These are phyloP conservation scores for Urocyon cinereoargenteus DNA, from an alignment of 2,797 vertebrate genomes.

Conservation along the genomic window DNA sequence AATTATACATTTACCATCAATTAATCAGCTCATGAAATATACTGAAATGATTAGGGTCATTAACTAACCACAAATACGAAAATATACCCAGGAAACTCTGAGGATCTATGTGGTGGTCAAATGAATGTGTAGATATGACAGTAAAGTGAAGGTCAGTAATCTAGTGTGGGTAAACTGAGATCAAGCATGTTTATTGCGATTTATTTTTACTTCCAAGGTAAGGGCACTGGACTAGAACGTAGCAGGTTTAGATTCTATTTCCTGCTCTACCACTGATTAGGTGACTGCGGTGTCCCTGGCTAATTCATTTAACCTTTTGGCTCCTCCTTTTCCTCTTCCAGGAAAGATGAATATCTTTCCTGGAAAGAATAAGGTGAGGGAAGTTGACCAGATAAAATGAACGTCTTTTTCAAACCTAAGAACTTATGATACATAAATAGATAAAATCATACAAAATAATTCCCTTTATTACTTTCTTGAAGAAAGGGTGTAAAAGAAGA, in stretches of 20 bases:
- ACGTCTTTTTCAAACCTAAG: background rate
- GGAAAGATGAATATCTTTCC: background rate
- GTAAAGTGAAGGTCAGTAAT: background rate
- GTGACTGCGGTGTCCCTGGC: no score
- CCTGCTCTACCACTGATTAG: background rate
- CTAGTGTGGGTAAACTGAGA: background rate
- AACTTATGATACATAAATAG: background rate
- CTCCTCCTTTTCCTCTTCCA: background rate
- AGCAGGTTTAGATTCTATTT: background rate
- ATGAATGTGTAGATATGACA: accelerated
- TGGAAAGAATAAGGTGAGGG: background rate
- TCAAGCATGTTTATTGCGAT: background rate
- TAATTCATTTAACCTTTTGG: background rate
- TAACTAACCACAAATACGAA: background rate
- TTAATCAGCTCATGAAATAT: background rate
- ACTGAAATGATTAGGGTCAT: background rate
- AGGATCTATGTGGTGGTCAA: background rate
- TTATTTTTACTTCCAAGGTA: background rate
- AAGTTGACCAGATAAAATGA: background rate
- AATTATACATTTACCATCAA: background rate
- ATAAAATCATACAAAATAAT: background rate
- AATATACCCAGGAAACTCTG: background rate
- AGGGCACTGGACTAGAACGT: background rate
- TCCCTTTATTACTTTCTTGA: constrained; percentile 31
- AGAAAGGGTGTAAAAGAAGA: background rate